Percentiles rank a stretch among this genome's conserved stretches.
These are phyloP conservation scores for Vultur gryphus DNA, from an alignment of 2,797 vertebrate genomes.

Conservation along the genomic window DNA sequence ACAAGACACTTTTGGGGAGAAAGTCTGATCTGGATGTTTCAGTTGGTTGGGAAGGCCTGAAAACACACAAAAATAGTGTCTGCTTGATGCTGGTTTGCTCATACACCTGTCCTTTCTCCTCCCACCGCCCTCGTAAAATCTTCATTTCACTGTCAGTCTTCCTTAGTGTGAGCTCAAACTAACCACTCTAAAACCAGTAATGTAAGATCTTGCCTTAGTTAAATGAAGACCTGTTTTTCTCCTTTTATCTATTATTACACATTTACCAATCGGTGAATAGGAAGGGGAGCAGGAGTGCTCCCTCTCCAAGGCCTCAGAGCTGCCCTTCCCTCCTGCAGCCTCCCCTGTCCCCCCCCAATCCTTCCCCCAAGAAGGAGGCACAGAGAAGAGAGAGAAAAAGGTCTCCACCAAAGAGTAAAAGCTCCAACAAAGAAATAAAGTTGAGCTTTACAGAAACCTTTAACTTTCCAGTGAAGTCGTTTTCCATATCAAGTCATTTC, in stretches of 20 bases:
- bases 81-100: not conserved
- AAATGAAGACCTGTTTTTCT: not conserved
- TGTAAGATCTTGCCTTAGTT: not conserved
- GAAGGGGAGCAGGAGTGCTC: not conserved
- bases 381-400: not conserved
- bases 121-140: not conserved
- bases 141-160: not conserved
- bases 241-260: not conserved
- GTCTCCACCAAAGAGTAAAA: not conserved
- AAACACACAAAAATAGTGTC: not conserved
- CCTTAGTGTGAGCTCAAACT: not conserved
- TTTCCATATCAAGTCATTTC: not conserved
- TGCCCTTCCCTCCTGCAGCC: not conserved
- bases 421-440: not conserved
- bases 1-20: not conserved
- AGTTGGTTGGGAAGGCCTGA: not conserved
- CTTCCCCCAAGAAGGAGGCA: not conserved
- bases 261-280: rapidly evolving
- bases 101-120: not conserved
- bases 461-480: not conserved
- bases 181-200: not conserved
- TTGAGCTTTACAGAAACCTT: not conserved
- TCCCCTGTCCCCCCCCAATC: not conserved
- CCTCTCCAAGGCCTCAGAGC: not conserved
- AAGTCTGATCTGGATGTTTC: not conserved